Evolutionary conservation across 2,113 vertebrate genomes (phyloP).

Genomic region (Chaetodon auriga): DNA sequence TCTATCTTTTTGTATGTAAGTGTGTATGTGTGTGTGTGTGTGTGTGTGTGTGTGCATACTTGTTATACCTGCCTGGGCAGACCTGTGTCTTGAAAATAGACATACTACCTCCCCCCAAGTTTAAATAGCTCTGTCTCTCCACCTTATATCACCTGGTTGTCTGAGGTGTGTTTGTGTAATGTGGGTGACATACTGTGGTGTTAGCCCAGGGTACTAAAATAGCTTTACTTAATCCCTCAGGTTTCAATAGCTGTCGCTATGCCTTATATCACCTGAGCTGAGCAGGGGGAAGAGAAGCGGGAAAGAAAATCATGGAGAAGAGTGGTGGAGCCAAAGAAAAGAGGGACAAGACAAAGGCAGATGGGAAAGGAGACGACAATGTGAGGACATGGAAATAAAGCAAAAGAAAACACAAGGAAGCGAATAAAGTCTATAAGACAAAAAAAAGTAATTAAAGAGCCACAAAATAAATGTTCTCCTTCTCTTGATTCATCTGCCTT

Average conservation of each 20-base stretch:
- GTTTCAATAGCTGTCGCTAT: slow-evolving; percentile 70
- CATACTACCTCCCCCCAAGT: slow-evolving; percentile 9
- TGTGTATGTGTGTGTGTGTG: slow-evolving; percentile 10
- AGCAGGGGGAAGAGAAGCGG: slow-evolving; percentile 24
- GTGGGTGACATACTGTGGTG: slow-evolving; percentile 51
- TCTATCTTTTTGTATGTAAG: slow-evolving; percentile 5
- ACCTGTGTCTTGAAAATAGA: slow-evolving; percentile 44
- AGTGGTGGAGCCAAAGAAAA: not conserved
- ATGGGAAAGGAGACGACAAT: slow-evolving; percentile 42
- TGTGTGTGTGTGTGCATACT: slow-evolving; percentile 7
- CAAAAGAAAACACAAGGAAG: slow-evolving; percentile 10
- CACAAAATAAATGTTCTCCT: not conserved
- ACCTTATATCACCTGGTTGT: slow-evolving; percentile 60
- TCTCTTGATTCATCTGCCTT: not conserved
- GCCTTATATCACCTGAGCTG: slow-evolving; percentile 70
- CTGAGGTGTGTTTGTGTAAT: slow-evolving; percentile 33
- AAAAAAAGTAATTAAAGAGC: not conserved
- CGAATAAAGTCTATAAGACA: slow-evolving; percentile 6
- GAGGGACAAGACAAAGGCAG: slow-evolving; percentile 17
- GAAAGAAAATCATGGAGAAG: slow-evolving; percentile 25
- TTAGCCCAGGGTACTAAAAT: slow-evolving; percentile 62
- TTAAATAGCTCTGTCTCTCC: slow-evolving; percentile 62
- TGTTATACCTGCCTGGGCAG: slow-evolving; percentile 46
- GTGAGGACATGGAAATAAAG: slow-evolving; percentile 24
- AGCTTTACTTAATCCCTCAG: slow-evolving; percentile 72